Conservation (phyloP, 2,888 invertebrate species). For the Macroteleia sp. region DNA sequence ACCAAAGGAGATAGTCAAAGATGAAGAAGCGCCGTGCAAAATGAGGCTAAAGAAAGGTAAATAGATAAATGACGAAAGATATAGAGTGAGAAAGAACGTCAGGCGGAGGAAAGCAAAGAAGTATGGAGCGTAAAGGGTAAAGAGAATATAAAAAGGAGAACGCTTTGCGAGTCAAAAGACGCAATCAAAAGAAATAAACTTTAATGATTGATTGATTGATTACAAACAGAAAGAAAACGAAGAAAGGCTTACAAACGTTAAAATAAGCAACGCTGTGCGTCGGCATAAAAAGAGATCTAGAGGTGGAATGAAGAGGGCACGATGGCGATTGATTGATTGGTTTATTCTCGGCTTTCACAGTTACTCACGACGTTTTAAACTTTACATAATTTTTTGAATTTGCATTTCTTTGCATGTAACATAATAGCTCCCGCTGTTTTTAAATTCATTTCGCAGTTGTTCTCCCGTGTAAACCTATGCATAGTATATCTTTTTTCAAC, state of each 20-base stretch:
- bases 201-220: slow-evolving; percentile 52
- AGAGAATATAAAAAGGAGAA: background rate
- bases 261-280: too few relatives aligned
- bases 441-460: slow-evolving; percentile 16
- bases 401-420: slow-evolving; percentile 39
- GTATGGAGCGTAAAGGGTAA: background rate
- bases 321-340: slow-evolving; percentile 43
- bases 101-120: background rate
- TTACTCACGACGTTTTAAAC: slow-evolving; percentile 4
- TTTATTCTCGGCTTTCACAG: slow-evolving; percentile 41
- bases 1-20: background rate
- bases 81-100: slow-evolving; percentile 14
- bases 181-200: slow-evolving; percentile 43
- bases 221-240: slow-evolving; percentile 34
- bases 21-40: slow-evolving; percentile 33
- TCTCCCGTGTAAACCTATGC: slow-evolving; percentile 2
- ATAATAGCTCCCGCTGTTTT: slow-evolving; percentile 32
- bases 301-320: background rate
- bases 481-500: slow-evolving; percentile 16
- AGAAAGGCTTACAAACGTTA: slow-evolving; percentile 20
- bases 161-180: slow-evolving; percentile 31
- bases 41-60: slow-evolving; percentile 25
- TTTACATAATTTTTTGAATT: slow-evolving; percentile 43
- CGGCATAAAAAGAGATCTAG: background rate
- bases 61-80: slow-evolving; percentile 36